Conservation (phyloP, 1,140 invertebrate genomes). For the Zaprionus ornatus region DNA sequence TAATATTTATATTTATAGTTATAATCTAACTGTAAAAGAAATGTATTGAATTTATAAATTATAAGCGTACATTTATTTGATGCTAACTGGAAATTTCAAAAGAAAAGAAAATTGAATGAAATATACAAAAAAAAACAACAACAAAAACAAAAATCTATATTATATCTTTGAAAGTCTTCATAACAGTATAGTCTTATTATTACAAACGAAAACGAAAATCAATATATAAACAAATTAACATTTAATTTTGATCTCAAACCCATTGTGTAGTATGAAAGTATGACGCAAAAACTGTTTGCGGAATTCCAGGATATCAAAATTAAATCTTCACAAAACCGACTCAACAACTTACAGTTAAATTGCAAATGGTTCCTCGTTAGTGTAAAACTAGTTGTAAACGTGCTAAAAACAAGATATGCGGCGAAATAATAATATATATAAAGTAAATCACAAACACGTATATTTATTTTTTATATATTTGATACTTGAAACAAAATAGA, state of each 20-base stretch:
- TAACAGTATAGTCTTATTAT: slow-evolving; percentile 66
- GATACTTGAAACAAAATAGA: slow-evolving; percentile 37
- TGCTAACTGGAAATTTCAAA: slow-evolving; percentile 33
- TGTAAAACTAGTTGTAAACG: slow-evolving; percentile 77
- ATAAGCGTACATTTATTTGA: slow-evolving; percentile 49
- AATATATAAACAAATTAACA: slow-evolving; percentile 53
- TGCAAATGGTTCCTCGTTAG: slow-evolving; percentile 83
- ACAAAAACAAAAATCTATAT: slow-evolving; percentile 42
- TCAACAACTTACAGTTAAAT: slow-evolving; percentile 59
- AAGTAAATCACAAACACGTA: slow-evolving; percentile 16
- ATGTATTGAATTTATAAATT: slow-evolving; percentile 79
- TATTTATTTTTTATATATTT: slow-evolving; percentile 65
- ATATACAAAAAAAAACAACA: slow-evolving; percentile 39
- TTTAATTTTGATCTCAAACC: slow-evolving; percentile 81
- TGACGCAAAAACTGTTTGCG: slow-evolving; percentile 66
- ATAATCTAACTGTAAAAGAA: slow-evolving; percentile 62
- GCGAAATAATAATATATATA: slow-evolving; percentile 5
- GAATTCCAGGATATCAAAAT: slow-evolving; percentile 78
- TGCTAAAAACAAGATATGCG: slow-evolving; percentile 56
- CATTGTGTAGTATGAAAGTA: slow-evolving; percentile 50
- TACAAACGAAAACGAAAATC: slow-evolving; percentile 27
- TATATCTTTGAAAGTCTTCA: slow-evolving; percentile 61
- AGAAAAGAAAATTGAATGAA: slow-evolving; percentile 60
- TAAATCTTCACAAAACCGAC: slow-evolving; percentile 56
- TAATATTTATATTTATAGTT: slow-evolving; percentile 71